These are phyloP conservation scores for Montipora efflorescens DNA, from an alignment of 64 coral and sea anemone species.

Conservation along the genomic window DNA sequence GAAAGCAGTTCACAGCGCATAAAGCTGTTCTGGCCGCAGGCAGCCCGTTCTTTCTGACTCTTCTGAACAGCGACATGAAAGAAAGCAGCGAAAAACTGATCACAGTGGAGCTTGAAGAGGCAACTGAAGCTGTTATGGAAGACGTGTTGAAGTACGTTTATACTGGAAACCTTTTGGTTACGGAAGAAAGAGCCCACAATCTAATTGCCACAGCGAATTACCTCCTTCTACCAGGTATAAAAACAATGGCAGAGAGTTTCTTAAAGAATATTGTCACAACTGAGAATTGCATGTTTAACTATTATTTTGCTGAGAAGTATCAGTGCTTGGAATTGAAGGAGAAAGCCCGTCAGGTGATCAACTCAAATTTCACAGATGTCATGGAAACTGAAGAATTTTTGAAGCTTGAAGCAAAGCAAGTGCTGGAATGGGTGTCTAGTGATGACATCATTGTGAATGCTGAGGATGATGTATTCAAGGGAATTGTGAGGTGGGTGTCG, in stretches of 20 bases:
- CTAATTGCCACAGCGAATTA: constrained; percentile 59
- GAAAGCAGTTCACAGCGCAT: constrained; percentile 56
- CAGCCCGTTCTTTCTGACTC: constrained; percentile 55
- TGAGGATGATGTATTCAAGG: too few species aligned
- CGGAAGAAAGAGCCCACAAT: constrained; percentile 50
- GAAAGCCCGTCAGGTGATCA: constrained; percentile 37
- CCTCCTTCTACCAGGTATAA: constrained; percentile 61
- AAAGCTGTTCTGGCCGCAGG: constrained; percentile 57
- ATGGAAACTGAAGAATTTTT: constrained; percentile 64
- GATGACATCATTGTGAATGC: constrained; percentile 19
- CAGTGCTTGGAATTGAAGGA: constrained; percentile 41
- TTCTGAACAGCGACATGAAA: constrained; percentile 75
- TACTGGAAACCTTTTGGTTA: constrained; percentile 45
- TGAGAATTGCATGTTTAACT: constrained; percentile 56
- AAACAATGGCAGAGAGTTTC: constrained; percentile 50
- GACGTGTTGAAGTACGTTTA: constrained; percentile 64
- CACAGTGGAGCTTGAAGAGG: constrained; percentile 43
- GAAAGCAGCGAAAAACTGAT: constrained; percentile 33
- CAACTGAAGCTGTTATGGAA: constrained; percentile 18
- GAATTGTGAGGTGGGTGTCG: too few species aligned
- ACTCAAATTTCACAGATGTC: constrained; percentile 57
- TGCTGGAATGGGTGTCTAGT: constrained; percentile 49
- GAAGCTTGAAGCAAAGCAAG: constrained; percentile 25
- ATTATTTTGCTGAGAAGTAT: constrained; percentile 58
- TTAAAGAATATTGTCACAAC: constrained; percentile 20